Conservation (phyloP, 2,888 invertebrate genomes). For the Synergus japonicus region DNA sequence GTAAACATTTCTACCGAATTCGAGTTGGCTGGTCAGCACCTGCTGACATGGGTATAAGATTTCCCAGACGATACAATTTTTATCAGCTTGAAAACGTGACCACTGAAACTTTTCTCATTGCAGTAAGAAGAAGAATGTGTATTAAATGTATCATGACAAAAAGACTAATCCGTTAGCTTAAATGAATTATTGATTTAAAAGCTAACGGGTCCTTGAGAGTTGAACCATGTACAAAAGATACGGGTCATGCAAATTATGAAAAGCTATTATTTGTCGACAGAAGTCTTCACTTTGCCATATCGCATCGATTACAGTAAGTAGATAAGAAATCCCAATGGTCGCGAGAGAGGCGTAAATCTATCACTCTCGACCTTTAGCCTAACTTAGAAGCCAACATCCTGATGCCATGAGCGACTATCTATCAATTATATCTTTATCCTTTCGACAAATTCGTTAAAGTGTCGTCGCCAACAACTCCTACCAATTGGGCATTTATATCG, state of each 20-base stretch:
- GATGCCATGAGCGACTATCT: background rate
- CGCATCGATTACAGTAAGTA: background rate
- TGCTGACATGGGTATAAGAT: constrained; percentile 16
- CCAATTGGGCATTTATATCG: background rate
- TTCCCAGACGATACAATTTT: background rate
- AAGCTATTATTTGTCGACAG: constrained; percentile 5
- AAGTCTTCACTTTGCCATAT: background rate
- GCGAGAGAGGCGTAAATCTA: background rate
- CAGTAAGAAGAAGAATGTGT: background rate
- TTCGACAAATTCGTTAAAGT: constrained; percentile 1
- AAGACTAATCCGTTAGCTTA: background rate
- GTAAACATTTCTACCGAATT: constrained; percentile 32
- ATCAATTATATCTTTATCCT: constrained; percentile 28
- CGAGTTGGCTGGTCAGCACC: constrained; percentile 12
- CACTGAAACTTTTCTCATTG: background rate
- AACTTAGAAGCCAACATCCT: background rate
- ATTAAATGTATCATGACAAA: background rate
- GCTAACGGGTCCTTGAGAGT: background rate
- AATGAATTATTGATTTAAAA: background rate
- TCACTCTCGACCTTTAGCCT: constrained; percentile 11
- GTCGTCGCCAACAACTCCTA: background rate
- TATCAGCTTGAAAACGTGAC: background rate
- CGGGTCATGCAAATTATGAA: background rate
- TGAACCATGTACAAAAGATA: background rate
- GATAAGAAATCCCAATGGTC: constrained; percentile 1